A percentile compares a stretch with the other conserved stretches of the same genome.
phyloP scores from a whole-genome alignment of 1,140 invertebrate genomes.

The Rhopalosiphum maidis region DNA sequence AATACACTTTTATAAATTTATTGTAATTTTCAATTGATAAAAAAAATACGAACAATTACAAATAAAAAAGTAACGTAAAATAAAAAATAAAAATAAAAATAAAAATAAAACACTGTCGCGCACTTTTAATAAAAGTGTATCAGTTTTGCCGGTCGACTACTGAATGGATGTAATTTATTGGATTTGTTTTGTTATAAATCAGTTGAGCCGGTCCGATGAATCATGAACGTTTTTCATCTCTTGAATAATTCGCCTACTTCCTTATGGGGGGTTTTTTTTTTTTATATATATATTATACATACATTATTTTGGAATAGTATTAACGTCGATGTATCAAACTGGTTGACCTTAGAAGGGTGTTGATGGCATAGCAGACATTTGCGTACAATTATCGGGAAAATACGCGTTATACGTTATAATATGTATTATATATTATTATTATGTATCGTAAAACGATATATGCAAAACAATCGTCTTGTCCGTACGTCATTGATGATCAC shows the following conservation, averaged over 20 bases:
- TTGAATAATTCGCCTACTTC: slow-evolving; percentile 20
- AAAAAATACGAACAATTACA: not conserved
- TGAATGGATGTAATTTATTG: slow-evolving; percentile 12
- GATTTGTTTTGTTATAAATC: slow-evolving; percentile 29
- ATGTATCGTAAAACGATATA: not conserved
- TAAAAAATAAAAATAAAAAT: not conserved
- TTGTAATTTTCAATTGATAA: not conserved
- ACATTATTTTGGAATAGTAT: not conserved
- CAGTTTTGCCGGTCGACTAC: slow-evolving; percentile 21
- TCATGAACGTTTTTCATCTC: slow-evolving; percentile 38
- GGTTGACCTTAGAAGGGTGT: slow-evolving; percentile 50
- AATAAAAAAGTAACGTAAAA: not conserved
- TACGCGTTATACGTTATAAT: not conserved
- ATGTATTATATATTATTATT: not conserved
- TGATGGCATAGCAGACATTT: slow-evolving; percentile 11
- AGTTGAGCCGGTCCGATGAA: not conserved
- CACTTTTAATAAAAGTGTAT: not conserved
- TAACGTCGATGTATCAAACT: not conserved
- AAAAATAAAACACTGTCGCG: not conserved
- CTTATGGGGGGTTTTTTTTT: slow-evolving; percentile 42
- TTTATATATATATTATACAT: not conserved
- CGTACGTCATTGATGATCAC: not conserved
- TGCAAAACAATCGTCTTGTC: not conserved
- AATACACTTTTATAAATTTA: not conserved
- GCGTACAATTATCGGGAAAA: not conserved